A percentile compares a stretch with the other conserved stretches of the same genome.
Evolutionary conservation across 2,113 vertebrate species (phyloP).

Genomic region (Campylorhamphus procurvoides): DNA sequence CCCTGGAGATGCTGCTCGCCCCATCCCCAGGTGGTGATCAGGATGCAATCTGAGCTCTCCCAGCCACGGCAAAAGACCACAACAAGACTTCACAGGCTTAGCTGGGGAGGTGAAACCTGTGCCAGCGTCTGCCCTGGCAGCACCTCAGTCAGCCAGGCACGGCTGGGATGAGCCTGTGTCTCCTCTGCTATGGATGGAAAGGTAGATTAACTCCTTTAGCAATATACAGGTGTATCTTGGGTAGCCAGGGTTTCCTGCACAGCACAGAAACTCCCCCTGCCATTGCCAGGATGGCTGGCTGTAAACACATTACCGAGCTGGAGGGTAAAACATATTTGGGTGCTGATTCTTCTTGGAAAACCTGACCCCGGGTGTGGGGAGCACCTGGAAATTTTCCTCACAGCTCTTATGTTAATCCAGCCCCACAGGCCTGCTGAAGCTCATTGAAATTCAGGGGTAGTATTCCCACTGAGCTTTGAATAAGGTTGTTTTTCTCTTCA

Average conservation of each 20-base stretch:
- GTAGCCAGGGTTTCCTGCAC: not conserved
- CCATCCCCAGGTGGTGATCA: not conserved
- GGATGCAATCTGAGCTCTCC: not conserved
- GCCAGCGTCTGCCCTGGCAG: not conserved
- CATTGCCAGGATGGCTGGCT: not conserved
- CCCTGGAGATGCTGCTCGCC: not conserved
- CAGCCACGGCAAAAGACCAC: not conserved
- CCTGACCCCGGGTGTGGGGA: slow-evolving; percentile 14
- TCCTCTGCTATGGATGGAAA: not conserved
- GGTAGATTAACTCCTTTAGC: not conserved
- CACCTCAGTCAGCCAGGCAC: not conserved
- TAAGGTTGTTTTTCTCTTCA: slow-evolving; percentile 2
- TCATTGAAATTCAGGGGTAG: slow-evolving; percentile 35
- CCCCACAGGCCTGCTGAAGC: not conserved
- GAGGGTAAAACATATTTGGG: not conserved
- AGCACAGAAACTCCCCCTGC: not conserved
- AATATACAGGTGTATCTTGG: not conserved
- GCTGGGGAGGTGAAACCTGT: not conserved
- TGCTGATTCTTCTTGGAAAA: slow-evolving; percentile 15
- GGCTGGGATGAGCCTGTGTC: fast-evolving
- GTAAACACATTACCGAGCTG: not conserved
- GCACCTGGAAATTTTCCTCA: slow-evolving; percentile 42
- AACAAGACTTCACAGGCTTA: slow-evolving; percentile 5
- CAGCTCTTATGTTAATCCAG: not conserved
- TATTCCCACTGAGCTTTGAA: slow-evolving; percentile 1